Conservation (phyloP, 2,113 vertebrate species). For the Zosterops hypoxanthus region DNA sequence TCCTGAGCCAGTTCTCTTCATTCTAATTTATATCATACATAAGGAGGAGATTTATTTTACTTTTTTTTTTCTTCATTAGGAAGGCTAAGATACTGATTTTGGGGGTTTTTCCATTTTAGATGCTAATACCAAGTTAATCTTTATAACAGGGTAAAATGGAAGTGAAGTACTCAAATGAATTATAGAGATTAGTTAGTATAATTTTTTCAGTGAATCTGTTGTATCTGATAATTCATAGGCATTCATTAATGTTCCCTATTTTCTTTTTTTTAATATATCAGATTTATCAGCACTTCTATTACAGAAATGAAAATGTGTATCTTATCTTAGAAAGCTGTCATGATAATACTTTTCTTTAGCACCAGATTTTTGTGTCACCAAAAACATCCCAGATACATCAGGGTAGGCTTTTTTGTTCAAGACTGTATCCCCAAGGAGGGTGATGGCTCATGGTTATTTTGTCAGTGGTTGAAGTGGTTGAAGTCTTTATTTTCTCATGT, state of each 20-base stretch:
- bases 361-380: not conserved
- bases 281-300: not conserved
- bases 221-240: not conserved
- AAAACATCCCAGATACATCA: not conserved
- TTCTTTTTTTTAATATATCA: not conserved
- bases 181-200: not conserved
- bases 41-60: not conserved
- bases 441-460: not conserved
- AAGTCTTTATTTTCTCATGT: not conserved
- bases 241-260: not conserved
- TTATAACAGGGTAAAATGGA: not conserved
- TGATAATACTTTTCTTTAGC: not conserved
- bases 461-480: accelerated
- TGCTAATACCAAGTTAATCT: slow-evolving; percentile 16
- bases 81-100: not conserved
- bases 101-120: not conserved
- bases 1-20: not conserved
- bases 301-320: not conserved
- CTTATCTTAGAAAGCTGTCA: not conserved
- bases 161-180: slow-evolving; percentile 1
- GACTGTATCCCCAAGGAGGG: not conserved
- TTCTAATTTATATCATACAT: not conserved
- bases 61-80: not conserved
- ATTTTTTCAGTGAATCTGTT: not conserved
- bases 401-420: not conserved